These are phyloP conservation scores for Pseudomyrmex cubaensis DNA, from an alignment of 1,140 invertebrate species.

Conservation along the genomic window DNA sequence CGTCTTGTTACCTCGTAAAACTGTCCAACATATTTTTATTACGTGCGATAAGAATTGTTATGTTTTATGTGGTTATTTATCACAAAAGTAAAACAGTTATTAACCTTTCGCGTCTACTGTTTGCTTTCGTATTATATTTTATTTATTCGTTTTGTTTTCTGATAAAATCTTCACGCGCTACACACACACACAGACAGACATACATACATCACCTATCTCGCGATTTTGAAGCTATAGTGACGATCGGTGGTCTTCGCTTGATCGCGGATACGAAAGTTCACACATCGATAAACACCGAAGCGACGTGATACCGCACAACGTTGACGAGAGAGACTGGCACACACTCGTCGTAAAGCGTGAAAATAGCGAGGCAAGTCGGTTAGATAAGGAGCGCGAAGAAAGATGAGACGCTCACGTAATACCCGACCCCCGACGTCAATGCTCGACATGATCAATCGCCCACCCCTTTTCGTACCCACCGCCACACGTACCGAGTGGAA, in stretches of 20 bases:
- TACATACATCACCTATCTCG: not conserved
- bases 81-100: too few species aligned
- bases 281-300: slow-evolving; percentile 40
- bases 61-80: too few species aligned
- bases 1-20: slow-evolving; percentile 1
- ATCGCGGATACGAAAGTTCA: not conserved
- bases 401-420: slow-evolving; percentile 68
- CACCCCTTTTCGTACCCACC: not conserved
- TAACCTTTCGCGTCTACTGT: not conserved
- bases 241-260: slow-evolving; percentile 14
- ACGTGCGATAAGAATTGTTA: too few species aligned
- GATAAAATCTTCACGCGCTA: slow-evolving; percentile 28
- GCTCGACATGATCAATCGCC: slow-evolving; percentile 74
- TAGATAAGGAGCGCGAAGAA: slow-evolving; percentile 66
- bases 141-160: not conserved
- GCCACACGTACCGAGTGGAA: slow-evolving; percentile 47
- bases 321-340: slow-evolving; percentile 58
- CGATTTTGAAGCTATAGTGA: slow-evolving; percentile 28
- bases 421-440: slow-evolving; percentile 61
- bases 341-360: slow-evolving; percentile 22
- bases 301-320: slow-evolving; percentile 31
- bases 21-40: not conserved
- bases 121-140: not conserved
- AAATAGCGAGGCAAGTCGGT: slow-evolving; percentile 59
- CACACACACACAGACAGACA: too few species aligned